Base-by-base conservation (phyloP, 2,113 vertebrate species). In the Pantherophis guttatus region DNA sequence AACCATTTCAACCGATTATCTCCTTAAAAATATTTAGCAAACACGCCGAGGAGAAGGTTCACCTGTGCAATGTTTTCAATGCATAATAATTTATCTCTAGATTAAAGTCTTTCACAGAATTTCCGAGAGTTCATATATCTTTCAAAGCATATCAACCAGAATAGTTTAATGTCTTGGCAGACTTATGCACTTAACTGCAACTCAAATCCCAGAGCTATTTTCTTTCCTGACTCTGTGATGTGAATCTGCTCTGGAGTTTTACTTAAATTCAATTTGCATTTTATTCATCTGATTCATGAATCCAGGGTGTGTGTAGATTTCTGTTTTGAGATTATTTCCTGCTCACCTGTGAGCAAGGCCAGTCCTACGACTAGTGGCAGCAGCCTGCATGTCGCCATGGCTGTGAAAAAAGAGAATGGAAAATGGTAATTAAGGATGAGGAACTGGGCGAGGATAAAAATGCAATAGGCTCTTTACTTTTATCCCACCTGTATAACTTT, bases 311-410 rank as follows among this genome's bases (percentile, higher is more conserved):
- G n/a, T 33, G 21, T 13, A n/a, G 26, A 7, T 29, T 12, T 13
- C 2, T 12, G 21, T 39, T 44, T 48, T 10, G 5, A 17, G 8
- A 9, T 8, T 1, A 23, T 62, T 54, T 89, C 62, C n/a, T 62
- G 89, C 90, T 92, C 23, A 94, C 93, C 93, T 5, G 53, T 39
- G 2, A 94, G 17, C n/a, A 92, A 11, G 7, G 55, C 55, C 55
- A 94, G 33, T 17, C 70, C 70, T 3, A 86, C 5, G 33, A 53
- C n/a, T 13, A 92, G 12, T 11, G 70, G 33, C n/a, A 94, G 70
- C 44, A 92, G n/a, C 70, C 26, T 55, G 10, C 48, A 62, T 10
- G 33, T 50, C 24, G 48, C 90, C 93, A 94, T 94, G 93, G 39
- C 91, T 94, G 39, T 5, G 87, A 52, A 58, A 13, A 54, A 13